phyloP scores from a whole-genome alignment of 92 coral and sea anemone species.

The Umimayanthus chanpuru region DNA sequence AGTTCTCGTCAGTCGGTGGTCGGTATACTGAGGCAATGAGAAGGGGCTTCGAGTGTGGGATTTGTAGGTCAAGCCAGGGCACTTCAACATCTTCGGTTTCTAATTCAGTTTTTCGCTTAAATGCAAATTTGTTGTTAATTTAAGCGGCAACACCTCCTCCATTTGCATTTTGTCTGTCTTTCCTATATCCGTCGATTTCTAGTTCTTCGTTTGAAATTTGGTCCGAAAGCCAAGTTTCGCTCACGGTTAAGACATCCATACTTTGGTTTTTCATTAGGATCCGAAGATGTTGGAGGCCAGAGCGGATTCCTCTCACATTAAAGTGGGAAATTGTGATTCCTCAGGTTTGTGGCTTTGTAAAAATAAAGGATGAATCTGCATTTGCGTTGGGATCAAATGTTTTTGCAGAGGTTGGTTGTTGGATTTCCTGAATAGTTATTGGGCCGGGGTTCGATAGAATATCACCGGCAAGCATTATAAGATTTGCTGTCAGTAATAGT shows the following conservation, averaged over 20 bases:
- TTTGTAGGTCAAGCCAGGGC: background rate
- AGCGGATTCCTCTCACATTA: conserved; percentile 56
- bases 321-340: conserved; percentile 50
- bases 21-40: too few species aligned
- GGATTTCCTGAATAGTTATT: background rate
- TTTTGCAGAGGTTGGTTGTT: background rate
- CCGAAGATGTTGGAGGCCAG: conserved; percentile 53
- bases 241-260: conserved; percentile 56
- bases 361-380: background rate
- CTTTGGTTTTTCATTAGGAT: conserved; percentile 43
- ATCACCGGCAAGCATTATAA: conserved; percentile 17
- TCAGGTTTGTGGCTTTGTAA: conserved; percentile 31
- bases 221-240: too few species aligned
- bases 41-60: background rate
- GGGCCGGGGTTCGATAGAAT: background rate
- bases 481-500: background rate
- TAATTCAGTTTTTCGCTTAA: too few species aligned
- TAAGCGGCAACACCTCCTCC: conserved; percentile 54
- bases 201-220: too few species aligned
- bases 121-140: background rate
- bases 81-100: background rate
- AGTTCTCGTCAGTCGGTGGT: background rate
- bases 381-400: background rate
- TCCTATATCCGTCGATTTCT: conserved; percentile 49
- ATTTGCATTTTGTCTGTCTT: conserved; percentile 41